A percentile compares a stretch with the other conserved stretches of the same genome.
Evolutionary conservation across 2,888 invertebrate genomes (phyloP).

Genomic region (Callimorpha dominula): DNA sequence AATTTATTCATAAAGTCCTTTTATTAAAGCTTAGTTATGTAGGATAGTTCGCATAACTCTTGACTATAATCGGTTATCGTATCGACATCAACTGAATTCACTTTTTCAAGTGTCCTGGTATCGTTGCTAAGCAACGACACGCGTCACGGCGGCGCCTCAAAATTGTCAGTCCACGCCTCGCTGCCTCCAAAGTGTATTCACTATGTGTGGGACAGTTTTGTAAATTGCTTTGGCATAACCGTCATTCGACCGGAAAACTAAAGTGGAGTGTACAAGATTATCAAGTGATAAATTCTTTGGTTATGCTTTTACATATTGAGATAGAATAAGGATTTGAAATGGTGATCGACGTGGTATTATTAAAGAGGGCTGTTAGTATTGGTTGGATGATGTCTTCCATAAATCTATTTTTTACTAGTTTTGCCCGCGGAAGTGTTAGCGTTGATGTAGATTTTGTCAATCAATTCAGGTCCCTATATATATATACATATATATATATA

Average conservation of each 20-base stretch:
- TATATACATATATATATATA: too few species aligned
- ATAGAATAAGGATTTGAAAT: neutral
- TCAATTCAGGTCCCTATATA: too few species aligned
- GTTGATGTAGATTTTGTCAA: too few species aligned
- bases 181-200: conserved; percentile 10
- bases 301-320: neutral
- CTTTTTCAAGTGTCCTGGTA: neutral
- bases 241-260: conserved; percentile 20
- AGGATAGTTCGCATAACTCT: neutral
- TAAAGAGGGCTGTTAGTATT: neutral
- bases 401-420: neutral
- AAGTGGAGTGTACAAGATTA: conserved; percentile 1
- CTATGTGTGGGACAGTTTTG: conserved; percentile 14
- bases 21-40: neutral
- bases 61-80: neutral
- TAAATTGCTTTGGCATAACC: conserved; percentile 29
- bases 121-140: conserved; percentile 34
- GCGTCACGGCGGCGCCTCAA: conserved; percentile 33
- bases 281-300: neutral
- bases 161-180: conserved; percentile 29
- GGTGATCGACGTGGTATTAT: neutral
- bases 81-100: neutral
- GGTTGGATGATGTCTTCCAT: neutral
- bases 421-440: too few species aligned
- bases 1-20: neutral